phyloP scores from a whole-genome alignment of 2,888 invertebrate species.

The Chymomyza fuscimana region DNA sequence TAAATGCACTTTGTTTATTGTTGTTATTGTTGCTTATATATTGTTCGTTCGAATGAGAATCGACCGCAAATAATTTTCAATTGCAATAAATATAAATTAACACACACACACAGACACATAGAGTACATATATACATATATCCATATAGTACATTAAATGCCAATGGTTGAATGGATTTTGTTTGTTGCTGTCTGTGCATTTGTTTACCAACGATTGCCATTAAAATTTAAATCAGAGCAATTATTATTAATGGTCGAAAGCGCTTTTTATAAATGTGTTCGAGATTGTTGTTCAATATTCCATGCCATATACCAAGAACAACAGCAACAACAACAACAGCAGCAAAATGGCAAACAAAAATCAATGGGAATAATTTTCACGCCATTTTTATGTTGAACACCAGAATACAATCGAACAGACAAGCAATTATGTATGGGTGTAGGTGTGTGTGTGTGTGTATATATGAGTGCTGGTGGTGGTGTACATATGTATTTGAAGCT shows the following conservation, averaged over 20 bases:
- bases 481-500: not conserved
- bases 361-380: slow-evolving; percentile 64
- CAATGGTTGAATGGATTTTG: slow-evolving; percentile 3
- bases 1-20: slow-evolving; percentile 42
- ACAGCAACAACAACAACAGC: slow-evolving; percentile 32
- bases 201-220: slow-evolving; percentile 73
- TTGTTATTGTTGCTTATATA: slow-evolving; percentile 8
- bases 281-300: slow-evolving; percentile 56
- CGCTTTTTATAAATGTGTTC: slow-evolving; percentile 72
- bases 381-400: slow-evolving; percentile 56
- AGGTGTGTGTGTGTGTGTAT: not conserved
- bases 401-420: not conserved
- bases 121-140: slow-evolving; percentile 11
- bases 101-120: slow-evolving; percentile 5
- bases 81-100: slow-evolving; percentile 63
- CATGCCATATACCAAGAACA: slow-evolving; percentile 28
- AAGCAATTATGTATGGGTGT: slow-evolving; percentile 7
- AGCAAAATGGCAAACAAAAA: slow-evolving; percentile 34
- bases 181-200: slow-evolving; percentile 36
- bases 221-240: slow-evolving; percentile 78
- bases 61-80: slow-evolving; percentile 45
- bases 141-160: not conserved
- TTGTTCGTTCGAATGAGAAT: slow-evolving; percentile 26
- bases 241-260: slow-evolving; percentile 77
- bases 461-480: not conserved